phyloP scores from a whole-genome alignment of 2,888 invertebrate species.

The Cremastobaeus sp. region DNA sequence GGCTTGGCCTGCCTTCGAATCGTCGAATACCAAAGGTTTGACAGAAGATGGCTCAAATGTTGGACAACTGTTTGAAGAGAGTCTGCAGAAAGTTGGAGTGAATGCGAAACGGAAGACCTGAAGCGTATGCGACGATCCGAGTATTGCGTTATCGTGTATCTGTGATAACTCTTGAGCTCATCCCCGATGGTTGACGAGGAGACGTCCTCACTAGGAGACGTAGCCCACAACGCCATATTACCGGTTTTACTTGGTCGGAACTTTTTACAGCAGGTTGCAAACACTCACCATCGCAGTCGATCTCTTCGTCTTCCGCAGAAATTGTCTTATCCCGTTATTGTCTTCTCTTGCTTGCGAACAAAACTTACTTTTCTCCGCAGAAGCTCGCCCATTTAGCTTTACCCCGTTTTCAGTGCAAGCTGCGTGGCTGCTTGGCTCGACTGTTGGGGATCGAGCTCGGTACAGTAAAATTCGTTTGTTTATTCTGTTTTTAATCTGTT shows the following conservation, averaged over 20 bases:
- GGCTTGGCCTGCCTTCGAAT: conserved; percentile 54
- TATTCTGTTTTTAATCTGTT: not conserved
- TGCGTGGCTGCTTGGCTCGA: conserved; percentile 1
- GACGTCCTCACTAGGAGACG: conserved; percentile 43
- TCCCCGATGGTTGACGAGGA: conserved; percentile 55
- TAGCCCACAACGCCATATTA: conserved; percentile 57
- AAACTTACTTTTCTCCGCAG: too few species aligned
- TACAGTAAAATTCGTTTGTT: conserved; percentile 14
- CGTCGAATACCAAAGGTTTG: conserved; percentile 34
- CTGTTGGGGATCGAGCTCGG: conserved; percentile 44
- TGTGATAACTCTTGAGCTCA: conserved; percentile 62
- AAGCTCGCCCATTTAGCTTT: too few species aligned
- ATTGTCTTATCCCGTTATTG: too few species aligned
- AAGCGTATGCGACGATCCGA: conserved; percentile 54
- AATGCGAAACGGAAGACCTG: too few species aligned
- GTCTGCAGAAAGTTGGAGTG: conserved; percentile 49
- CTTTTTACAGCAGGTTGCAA: too few species aligned
- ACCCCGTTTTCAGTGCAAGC: too few species aligned
- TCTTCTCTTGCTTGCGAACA: too few species aligned
- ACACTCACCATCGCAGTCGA: too few species aligned
- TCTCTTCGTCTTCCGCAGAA: conserved; percentile 41
- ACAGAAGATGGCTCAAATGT: conserved; percentile 31
- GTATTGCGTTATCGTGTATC: conserved; percentile 62
- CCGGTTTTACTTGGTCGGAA: conserved; percentile 29
- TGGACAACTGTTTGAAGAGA: conserved; percentile 16